These are phyloP conservation scores for Clarias gariepinus DNA, from an alignment of 2,113 vertebrate species.

Conservation along the genomic window DNA sequence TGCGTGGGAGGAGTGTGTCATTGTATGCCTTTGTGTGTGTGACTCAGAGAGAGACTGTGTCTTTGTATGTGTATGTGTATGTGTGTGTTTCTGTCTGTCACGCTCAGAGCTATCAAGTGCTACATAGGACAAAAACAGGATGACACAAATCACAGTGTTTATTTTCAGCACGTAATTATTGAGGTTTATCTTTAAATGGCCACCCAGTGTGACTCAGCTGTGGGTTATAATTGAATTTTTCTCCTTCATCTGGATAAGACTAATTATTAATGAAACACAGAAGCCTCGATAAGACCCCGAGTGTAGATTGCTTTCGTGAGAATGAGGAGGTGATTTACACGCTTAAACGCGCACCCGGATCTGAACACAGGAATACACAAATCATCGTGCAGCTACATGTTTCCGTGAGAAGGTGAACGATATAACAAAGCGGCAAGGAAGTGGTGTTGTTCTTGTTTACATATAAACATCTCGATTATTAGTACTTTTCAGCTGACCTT, in stretches of 20 bases:
- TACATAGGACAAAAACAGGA: constrained; percentile 25
- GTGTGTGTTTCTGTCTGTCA: neutral
- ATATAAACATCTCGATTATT: neutral
- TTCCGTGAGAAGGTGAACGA: neutral
- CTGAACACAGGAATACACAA: neutral
- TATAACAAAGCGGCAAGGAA: neutral
- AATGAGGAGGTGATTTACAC: neutral
- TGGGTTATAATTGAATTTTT: constrained; percentile 42
- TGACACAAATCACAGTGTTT: constrained; percentile 41
- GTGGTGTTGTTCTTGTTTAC: constrained; percentile 10
- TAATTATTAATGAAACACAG: constrained; percentile 36
- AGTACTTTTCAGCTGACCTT: constrained; percentile 9
- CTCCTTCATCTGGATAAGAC: constrained; percentile 32
- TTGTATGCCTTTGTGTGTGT: constrained; percentile 13
- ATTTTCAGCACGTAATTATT: constrained; percentile 45
- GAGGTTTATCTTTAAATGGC: constrained; percentile 41
- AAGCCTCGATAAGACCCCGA: constrained; percentile 12
- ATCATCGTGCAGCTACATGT: neutral
- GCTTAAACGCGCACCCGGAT: neutral
- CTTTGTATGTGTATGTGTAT: neutral
- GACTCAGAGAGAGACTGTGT: neutral
- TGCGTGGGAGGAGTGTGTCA: neutral
- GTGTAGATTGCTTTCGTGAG: neutral
- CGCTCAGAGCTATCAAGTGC: constrained; percentile 27
- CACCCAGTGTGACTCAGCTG: constrained; percentile 34